phyloP scores from a whole-genome alignment of 2,888 invertebrate genomes.

The Luffia ferchaultella region DNA sequence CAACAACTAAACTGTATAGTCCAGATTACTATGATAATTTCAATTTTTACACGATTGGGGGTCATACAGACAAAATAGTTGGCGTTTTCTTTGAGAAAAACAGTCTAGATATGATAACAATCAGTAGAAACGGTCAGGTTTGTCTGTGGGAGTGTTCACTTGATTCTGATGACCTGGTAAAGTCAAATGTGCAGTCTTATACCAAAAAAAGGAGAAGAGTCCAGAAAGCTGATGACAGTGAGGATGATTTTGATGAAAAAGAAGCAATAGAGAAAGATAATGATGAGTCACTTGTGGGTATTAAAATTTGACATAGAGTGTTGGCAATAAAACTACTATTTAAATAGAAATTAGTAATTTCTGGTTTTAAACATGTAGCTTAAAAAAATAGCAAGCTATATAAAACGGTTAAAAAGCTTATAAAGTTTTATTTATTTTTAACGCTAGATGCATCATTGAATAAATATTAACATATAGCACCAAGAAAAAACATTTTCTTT shows the following conservation, averaged over 20 bases:
- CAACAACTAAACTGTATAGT: constrained; percentile 84
- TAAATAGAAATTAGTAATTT: constrained; percentile 2
- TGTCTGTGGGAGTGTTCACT: constrained; percentile 88
- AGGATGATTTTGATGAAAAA: constrained; percentile 72
- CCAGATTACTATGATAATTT: constrained; percentile 79
- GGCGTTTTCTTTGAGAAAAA: constrained; percentile 89
- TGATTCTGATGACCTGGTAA: constrained; percentile 72
- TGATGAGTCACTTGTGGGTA: constrained; percentile 37
- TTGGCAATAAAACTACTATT: no score
- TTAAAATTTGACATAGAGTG: no score
- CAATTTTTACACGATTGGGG: constrained; percentile 77
- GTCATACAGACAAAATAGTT: constrained; percentile 86
- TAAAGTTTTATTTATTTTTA: no score
- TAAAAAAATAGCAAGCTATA: no score
- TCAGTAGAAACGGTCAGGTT: constrained; percentile 85
- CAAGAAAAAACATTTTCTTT: no score
- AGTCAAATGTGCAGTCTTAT: constrained; percentile 51
- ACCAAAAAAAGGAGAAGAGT: constrained; percentile 54
- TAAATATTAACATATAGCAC: no score
- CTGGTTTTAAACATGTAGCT: no score
- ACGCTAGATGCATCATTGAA: no score
- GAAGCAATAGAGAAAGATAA: constrained; percentile 66
- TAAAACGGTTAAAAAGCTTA: no score
- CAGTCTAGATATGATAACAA: constrained; percentile 84
- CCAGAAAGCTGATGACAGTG: constrained; percentile 51